Evolutionary conservation across 2,797 vertebrate genomes (phyloP), one percentile per base, ranked within the genome.

Genomic region (Phoeniculus purpureus): DNA sequence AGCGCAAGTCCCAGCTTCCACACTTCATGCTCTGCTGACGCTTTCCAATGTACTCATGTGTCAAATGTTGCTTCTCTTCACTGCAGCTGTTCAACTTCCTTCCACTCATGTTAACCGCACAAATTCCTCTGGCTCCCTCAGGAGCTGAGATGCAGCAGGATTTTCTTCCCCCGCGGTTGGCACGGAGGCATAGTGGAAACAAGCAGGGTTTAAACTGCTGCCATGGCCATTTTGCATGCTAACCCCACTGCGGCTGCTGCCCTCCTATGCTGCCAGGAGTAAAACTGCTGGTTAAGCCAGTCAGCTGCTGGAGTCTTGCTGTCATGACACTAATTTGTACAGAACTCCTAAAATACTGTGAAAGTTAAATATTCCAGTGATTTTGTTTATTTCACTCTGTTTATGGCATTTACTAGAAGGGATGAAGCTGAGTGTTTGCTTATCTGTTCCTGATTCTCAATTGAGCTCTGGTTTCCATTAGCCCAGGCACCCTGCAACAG

Each of bases 31-130:
- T 72, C 8, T 56, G 65, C 73, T 68, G 19, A 10, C 2, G 0
- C 66, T 92, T 79, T 47, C 65, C 65, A 52, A 12, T 55, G 83
- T 80, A 52, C 65, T 58, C 32, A 40, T 84, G 60, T 74, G 71
- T 72, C 78, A 82, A 58, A 87, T 89, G 67, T 68, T 80, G 68
- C 88, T 88, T 81, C 32, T 90, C 17, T 71, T 95, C 16, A 2
- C 74, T 58, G 55, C 59, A 26, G n/a, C 74, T 90, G 23, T 61
- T 88, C 1, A 5, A 1, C 78, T 82, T 80, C 68, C 65, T 37
- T 64, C 67, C 1, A 2, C 37, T 80, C 3, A 0, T 68, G 50
- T 75, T 91, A 78, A 77, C 75, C 72, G n/a, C 72, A 59, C 58
- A 21, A 34, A 25, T 29, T 76, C 47, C 58, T 90, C 77, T 85